These are phyloP conservation scores for Rhagophthalmus giganteus DNA, from an alignment of 2,888 invertebrate species.

Conservation along the genomic window DNA sequence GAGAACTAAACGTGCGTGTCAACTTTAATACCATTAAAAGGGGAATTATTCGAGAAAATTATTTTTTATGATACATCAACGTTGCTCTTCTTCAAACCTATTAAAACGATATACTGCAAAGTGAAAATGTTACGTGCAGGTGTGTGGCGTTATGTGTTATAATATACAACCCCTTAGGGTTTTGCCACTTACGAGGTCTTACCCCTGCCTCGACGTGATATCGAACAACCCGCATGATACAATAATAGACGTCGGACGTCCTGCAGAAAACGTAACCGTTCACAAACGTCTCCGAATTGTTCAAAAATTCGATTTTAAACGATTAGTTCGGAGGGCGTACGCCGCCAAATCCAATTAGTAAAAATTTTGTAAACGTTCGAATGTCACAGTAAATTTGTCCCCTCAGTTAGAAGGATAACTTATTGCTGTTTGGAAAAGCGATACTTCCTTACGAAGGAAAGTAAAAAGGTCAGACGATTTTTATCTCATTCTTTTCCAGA, in stretches of 20 bases:
- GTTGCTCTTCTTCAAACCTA: conserved; percentile 31
- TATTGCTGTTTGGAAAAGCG: conserved; percentile 25
- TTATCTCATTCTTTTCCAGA: conserved; percentile 51
- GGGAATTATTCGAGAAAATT: conserved; percentile 20
- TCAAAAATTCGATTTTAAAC: background rate
- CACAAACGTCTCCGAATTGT: background rate
- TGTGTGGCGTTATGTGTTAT: conserved; percentile 33
- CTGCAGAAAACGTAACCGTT: conserved; percentile 16
- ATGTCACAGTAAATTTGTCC: conserved; percentile 19
- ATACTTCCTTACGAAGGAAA: conserved; percentile 33
- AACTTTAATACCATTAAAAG: conserved; percentile 22
- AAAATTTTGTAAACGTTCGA: conserved; percentile 15
- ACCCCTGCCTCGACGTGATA: conserved; percentile 26
- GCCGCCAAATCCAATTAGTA: conserved; percentile 19
- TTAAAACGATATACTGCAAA: conserved; percentile 42
- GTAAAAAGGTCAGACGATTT: conserved; percentile 50
- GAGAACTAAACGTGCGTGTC: conserved; percentile 20
- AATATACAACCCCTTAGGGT: conserved; percentile 37
- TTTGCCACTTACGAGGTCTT: conserved; percentile 32
- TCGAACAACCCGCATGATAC: conserved; percentile 29
- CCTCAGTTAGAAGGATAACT: conserved; percentile 16
- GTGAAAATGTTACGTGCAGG: conserved; percentile 35
- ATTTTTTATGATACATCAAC: conserved; percentile 28
- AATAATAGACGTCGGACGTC: conserved; percentile 25
- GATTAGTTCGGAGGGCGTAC: conserved; percentile 3